A percentile compares a stretch with the other conserved stretches of the same genome.
Evolutionary conservation across 2,797 vertebrate genomes (phyloP).

Genomic region (Microctenopoma steveboyesi): DNA sequence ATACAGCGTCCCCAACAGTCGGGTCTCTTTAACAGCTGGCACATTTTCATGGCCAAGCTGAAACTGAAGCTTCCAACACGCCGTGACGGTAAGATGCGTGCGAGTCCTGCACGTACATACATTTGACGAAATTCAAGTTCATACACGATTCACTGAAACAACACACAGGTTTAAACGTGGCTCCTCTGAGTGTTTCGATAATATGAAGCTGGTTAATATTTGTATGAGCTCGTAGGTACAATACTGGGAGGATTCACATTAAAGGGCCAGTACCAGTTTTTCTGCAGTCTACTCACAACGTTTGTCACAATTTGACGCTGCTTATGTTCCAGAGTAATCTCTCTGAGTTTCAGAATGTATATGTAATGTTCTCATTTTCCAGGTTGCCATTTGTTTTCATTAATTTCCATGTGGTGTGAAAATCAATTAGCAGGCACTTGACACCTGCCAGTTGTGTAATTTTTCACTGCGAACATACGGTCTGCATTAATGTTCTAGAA

Average conservation of each 20-base stretch:
- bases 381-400: constrained; percentile 32
- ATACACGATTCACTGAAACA: background rate
- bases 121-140: background rate
- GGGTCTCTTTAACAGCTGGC: constrained; percentile 56
- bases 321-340: constrained; percentile 1
- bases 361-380: constrained; percentile 15
- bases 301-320: background rate
- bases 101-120: background rate
- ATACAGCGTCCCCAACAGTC: constrained; percentile 43
- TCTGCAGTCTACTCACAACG: too few species aligned
- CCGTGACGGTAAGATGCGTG: constrained; percentile 11
- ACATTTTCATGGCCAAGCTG: constrained; percentile 48
- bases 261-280: background rate
- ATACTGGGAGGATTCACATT: background rate
- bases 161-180: background rate
- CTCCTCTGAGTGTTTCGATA: background rate
- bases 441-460: constrained; percentile 63
- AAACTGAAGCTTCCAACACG: constrained; percentile 25
- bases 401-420: constrained; percentile 61
- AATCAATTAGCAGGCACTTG: constrained; percentile 66
- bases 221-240: background rate
- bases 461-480: constrained; percentile 45
- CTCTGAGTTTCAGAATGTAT: background rate
- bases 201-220: background rate
- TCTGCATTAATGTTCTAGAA: constrained; percentile 35